These are phyloP conservation scores for Apistogramma diplotaenia DNA, from an alignment of 2,113 vertebrate genomes.

Conservation along the genomic window DNA sequence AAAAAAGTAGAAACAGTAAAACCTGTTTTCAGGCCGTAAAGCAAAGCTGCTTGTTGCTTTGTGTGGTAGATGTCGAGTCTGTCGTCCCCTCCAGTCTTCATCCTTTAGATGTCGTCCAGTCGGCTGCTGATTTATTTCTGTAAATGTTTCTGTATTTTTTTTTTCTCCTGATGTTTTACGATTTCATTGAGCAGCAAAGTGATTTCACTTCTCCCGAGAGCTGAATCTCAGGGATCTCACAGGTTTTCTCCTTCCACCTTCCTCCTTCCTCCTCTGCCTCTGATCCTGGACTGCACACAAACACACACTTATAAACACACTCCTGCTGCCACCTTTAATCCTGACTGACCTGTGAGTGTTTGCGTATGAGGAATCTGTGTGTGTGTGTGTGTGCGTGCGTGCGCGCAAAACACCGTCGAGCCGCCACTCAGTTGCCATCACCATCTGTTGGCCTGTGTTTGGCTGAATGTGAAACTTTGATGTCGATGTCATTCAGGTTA, in stretches of 20 bases:
- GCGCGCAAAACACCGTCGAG: background rate
- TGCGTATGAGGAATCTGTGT: background rate
- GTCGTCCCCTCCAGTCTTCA: slow-evolving; percentile 15
- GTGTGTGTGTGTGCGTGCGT: slow-evolving; percentile 57
- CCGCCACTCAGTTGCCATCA: background rate
- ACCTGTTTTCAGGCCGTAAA: background rate
- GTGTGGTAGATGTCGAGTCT: slow-evolving; percentile 40
- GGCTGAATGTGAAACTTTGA: background rate
- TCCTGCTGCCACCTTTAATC: slow-evolving; percentile 10
- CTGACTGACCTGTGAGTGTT: slow-evolving; percentile 61
- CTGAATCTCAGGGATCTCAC: slow-evolving; percentile 10
- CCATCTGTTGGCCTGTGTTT: background rate
- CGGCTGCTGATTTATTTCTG: slow-evolving; percentile 14
- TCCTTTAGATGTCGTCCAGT: slow-evolving; percentile 45
- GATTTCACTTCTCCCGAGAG: background rate
- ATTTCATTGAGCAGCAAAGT: background rate
- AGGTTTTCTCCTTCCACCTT: slow-evolving; percentile 29
- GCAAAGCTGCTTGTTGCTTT: slow-evolving; percentile 33
- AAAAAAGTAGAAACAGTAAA: background rate
- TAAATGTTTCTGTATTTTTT: background rate
- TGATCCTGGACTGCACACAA: slow-evolving; percentile 24
- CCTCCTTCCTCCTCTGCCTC: slow-evolving; percentile 15
- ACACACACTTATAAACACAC: background rate
- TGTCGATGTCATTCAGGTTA: background rate
- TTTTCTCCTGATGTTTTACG: background rate